phyloP scores from a whole-genome alignment of 2,888 invertebrate species.

The Sarcophaga rosellei region DNA sequence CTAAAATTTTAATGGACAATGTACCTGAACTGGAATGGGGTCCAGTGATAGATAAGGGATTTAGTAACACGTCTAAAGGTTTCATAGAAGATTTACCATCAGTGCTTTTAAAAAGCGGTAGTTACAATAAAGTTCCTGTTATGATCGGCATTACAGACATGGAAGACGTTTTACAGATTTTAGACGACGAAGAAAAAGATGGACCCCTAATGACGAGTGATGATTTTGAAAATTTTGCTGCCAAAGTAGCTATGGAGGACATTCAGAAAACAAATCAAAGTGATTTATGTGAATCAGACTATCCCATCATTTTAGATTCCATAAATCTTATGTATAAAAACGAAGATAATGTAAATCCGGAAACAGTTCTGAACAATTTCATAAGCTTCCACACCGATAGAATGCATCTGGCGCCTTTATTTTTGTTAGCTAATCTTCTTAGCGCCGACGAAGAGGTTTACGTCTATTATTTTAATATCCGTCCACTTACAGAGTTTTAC shows the following conservation, averaged over 20 bases:
- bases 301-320: conserved; percentile 87
- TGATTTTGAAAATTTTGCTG: conserved; percentile 84
- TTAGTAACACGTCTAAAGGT: conserved; percentile 85
- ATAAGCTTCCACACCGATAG: conserved; percentile 89
- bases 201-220: conserved; percentile 83
- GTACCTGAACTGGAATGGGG: conserved; percentile 87
- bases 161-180: conserved; percentile 87
- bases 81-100: conserved; percentile 87
- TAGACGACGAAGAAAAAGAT: conserved; percentile 81
- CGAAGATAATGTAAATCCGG: conserved; percentile 79
- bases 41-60: conserved; percentile 88
- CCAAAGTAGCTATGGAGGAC: conserved; percentile 85
- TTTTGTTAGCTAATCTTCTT: conserved; percentile 85
- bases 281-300: conserved; percentile 84
- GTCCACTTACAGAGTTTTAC: conserved; percentile 85
- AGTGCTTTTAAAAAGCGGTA: conserved; percentile 84
- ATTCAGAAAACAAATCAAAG: conserved; percentile 82
- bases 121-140: conserved; percentile 86
- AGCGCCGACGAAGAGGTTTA: conserved; percentile 84
- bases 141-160: conserved; percentile 91
- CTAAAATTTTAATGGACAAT: conserved; percentile 84
- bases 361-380: conserved; percentile 85
- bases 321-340: conserved; percentile 89
- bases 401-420: conserved; percentile 87
- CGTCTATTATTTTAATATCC: conserved; percentile 89